Conservation (phyloP, 2,888 invertebrate species). For the Machimus rusticus region DNA sequence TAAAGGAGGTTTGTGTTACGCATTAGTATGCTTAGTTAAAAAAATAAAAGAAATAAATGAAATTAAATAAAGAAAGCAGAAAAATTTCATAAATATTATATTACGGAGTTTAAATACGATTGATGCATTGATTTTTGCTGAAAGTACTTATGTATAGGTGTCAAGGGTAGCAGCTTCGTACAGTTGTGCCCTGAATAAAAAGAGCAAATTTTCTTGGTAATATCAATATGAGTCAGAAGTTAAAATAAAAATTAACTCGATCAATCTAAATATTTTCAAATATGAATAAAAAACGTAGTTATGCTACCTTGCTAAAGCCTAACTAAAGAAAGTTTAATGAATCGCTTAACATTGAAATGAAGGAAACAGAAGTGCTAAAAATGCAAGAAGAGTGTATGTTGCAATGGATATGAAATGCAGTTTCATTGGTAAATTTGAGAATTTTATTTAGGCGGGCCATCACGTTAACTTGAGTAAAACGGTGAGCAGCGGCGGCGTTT, state of each 20-base stretch:
- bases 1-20: not conserved
- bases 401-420: not conserved
- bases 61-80: not conserved
- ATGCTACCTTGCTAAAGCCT: not conserved
- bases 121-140: not conserved
- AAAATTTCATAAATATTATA: not conserved
- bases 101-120: not conserved
- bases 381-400: not conserved
- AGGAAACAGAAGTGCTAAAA: not conserved
- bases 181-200: not conserved
- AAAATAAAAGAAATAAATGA: not conserved
- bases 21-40: not conserved
- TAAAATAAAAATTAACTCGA: not conserved
- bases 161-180: not conserved
- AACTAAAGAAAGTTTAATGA: not conserved
- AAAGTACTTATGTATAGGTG: not conserved
- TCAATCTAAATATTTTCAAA: not conserved
- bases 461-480: not conserved
- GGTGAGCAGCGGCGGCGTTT: not conserved
- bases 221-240: not conserved
- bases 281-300: not conserved
- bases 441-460: not conserved
- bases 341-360: not conserved
- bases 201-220: not conserved
- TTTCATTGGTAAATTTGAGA: not conserved